phyloP scores from a whole-genome alignment of 2,113 vertebrate genomes.

The Pelodiscus sinensis region DNA sequence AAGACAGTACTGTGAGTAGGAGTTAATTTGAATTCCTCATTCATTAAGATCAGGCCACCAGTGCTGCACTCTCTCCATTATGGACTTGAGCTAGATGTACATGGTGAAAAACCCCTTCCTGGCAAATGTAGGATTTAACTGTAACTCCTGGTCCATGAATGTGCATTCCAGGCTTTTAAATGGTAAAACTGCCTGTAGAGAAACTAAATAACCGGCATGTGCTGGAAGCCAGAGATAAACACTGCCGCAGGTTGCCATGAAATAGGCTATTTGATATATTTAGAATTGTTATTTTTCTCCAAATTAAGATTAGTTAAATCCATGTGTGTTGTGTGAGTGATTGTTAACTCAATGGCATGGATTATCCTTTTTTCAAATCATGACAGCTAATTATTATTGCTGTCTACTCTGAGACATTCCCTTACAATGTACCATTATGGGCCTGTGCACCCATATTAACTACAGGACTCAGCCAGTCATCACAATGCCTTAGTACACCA shows the following conservation, averaged over 20 bases:
- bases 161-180: constrained; percentile 71
- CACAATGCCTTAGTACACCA: constrained; percentile 7
- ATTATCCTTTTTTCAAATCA: constrained; percentile 80
- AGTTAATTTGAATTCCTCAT: constrained; percentile 42
- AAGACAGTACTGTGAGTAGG: neutral
- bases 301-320: constrained; percentile 85
- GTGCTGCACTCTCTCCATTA: constrained; percentile 24
- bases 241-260: constrained; percentile 70
- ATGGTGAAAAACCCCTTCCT: constrained; percentile 39
- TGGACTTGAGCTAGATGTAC: constrained; percentile 30
- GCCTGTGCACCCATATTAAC: constrained; percentile 61
- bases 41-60: neutral
- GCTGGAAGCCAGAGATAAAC: constrained; percentile 81
- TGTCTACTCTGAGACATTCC: constrained; percentile 71
- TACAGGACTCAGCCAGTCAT: constrained; percentile 54
- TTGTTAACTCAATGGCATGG: constrained; percentile 78
- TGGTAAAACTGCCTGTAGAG: constrained; percentile 73
- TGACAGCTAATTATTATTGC: constrained; percentile 83
- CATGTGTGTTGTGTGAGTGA: constrained; percentile 76
- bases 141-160: constrained; percentile 60
- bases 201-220: constrained; percentile 71
- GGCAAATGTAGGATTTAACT: constrained; percentile 63
- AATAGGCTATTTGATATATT: constrained; percentile 78
- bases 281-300: constrained; percentile 83
- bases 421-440: constrained; percentile 69